Conservation (phyloP, 2,888 invertebrate species). For the Phania funesta region DNA sequence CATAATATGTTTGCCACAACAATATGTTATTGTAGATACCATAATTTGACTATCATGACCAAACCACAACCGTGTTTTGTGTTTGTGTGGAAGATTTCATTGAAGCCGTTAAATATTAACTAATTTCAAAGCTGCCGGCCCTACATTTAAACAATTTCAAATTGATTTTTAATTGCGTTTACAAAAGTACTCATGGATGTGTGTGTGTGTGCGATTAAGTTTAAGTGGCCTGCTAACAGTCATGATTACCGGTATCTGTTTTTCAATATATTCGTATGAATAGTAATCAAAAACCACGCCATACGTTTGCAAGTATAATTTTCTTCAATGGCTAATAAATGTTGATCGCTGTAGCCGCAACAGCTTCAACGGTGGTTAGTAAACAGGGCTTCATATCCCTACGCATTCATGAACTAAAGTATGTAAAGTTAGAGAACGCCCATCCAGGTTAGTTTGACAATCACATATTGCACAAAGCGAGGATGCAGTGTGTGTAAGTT, state of each 20-base stretch:
- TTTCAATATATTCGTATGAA: slow-evolving; percentile 1
- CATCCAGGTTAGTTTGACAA: no score
- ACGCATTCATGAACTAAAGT: background rate
- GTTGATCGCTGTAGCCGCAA: slow-evolving; percentile 25
- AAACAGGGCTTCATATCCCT: background rate
- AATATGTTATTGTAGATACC: no score
- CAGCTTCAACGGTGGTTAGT: slow-evolving; percentile 46
- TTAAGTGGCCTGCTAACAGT: slow-evolving; percentile 10
- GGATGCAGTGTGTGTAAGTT: no score
- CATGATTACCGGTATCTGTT: slow-evolving; percentile 45
- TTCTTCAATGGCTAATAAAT: background rate
- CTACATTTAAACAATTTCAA: no score
- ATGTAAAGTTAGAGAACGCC: background rate
- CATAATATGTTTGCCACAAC: no score
- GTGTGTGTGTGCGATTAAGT: background rate
- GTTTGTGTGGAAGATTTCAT: no score
- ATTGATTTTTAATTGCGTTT: background rate
- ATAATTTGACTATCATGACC: no score
- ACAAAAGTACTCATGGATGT: background rate
- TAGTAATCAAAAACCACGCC: slow-evolving; percentile 31
- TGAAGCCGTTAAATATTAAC: no score
- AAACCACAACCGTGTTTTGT: no score
- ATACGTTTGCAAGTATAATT: slow-evolving; percentile 29
- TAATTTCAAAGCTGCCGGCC: no score
- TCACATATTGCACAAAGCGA: no score